These are phyloP conservation scores for Chionis minor DNA, from an alignment of 2,113 vertebrate species.

Conservation along the genomic window DNA sequence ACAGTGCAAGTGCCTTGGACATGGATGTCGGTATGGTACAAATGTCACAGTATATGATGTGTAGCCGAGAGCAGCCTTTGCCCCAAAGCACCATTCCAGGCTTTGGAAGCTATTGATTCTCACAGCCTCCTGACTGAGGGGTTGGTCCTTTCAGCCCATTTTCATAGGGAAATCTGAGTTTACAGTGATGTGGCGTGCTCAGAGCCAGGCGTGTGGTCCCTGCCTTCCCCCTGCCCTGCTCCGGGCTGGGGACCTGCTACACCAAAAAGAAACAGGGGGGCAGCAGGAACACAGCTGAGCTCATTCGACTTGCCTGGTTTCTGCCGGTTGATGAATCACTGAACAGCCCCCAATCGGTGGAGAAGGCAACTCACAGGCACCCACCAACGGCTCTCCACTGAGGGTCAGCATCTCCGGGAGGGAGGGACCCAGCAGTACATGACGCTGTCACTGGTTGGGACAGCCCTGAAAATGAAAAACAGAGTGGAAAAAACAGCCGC, in stretches of 20 bases:
- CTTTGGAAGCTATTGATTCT: not conserved
- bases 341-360: not conserved
- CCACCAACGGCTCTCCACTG: not conserved
- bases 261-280: not conserved
- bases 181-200: rapidly evolving
- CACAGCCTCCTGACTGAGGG: not conserved
- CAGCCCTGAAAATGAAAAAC: not conserved
- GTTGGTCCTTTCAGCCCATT: not conserved
- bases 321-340: not conserved
- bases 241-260: not conserved
- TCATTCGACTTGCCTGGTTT: not conserved
- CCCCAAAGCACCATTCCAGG: not conserved
- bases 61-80: not conserved
- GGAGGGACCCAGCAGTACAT: not conserved
- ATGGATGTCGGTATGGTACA: not conserved
- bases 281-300: not conserved
- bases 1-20: not conserved
- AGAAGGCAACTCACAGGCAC: not conserved
- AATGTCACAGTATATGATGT: not conserved
- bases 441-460: not conserved
- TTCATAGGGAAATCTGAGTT: conserved; percentile 38
- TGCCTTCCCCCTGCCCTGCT: not conserved
- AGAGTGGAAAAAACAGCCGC: not conserved
- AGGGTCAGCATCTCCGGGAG: not conserved
- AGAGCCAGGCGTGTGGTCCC: not conserved